Conservation (phyloP, 2,888 invertebrate genomes). For the Brachypalpus laphriformis region DNA sequence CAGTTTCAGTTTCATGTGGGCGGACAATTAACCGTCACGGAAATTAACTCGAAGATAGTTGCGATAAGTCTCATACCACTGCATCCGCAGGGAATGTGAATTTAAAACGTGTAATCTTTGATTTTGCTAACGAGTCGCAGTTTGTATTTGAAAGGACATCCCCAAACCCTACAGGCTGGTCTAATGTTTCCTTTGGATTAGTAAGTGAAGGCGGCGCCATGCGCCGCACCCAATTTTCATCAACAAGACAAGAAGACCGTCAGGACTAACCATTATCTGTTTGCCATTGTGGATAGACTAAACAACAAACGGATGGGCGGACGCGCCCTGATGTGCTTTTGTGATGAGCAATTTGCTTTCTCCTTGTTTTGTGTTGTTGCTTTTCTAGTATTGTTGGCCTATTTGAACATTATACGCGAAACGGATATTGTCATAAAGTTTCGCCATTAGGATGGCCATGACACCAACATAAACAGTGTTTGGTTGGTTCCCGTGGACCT, state of each 20-base stretch:
- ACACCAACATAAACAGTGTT: conserved; percentile 2
- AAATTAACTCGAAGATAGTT: conserved; percentile 9
- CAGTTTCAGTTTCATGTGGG: conserved; percentile 36
- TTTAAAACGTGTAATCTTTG: conserved; percentile 32
- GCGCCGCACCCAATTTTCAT: conserved; percentile 21
- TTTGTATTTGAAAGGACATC: conserved; percentile 5
- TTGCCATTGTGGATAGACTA: conserved; percentile 27
- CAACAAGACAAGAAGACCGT: not conserved
- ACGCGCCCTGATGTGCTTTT: conserved; percentile 37
- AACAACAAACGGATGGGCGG: conserved; percentile 6
- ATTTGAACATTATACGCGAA: conserved; percentile 12
- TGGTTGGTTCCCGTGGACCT: too few species aligned
- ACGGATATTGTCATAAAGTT: conserved; percentile 29
- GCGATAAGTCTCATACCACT: not conserved
- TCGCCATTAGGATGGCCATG: conserved; percentile 4
- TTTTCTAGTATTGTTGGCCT: not conserved
- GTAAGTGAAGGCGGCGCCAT: not conserved
- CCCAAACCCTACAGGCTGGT: not conserved
- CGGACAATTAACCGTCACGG: conserved; percentile 31
- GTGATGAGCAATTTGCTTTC: conserved; percentile 27
- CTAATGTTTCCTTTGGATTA: not conserved
- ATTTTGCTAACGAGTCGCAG: conserved; percentile 36
- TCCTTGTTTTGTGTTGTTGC: conserved; percentile 8
- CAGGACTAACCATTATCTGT: conserved; percentile 26
- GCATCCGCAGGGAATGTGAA: not conserved